phyloP scores from a whole-genome alignment of 2,113 vertebrate genomes.

The Apteryx owenii region DNA sequence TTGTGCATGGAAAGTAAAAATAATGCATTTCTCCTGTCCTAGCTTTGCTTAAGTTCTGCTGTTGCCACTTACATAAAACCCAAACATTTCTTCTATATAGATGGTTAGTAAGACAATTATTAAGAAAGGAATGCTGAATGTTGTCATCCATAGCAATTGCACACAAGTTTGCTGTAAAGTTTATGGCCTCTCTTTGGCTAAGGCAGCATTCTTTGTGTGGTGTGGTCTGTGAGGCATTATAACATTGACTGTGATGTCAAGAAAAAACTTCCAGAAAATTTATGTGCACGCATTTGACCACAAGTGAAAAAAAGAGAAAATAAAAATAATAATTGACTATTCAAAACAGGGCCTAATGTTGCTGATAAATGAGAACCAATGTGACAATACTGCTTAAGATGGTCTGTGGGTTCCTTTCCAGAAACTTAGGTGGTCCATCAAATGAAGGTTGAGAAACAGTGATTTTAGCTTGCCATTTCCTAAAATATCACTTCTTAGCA shows the following conservation, averaged over 20 bases:
- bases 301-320: not conserved
- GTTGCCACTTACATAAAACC: not conserved
- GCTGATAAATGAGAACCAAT: not conserved
- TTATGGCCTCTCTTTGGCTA: not conserved
- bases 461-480: not conserved
- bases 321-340: not conserved
- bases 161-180: not conserved
- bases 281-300: not conserved
- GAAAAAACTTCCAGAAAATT: not conserved
- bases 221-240: not conserved
- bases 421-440: not conserved
- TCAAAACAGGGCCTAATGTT: not conserved
- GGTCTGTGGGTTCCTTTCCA: not conserved
- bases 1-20: not conserved
- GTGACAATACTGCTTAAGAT: not conserved
- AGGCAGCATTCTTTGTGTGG: not conserved
- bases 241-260: not conserved
- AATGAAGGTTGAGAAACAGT: not conserved
- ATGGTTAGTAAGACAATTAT: not conserved
- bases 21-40: not conserved
- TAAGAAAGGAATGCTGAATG: not conserved
- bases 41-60: not conserved
- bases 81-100: not conserved
- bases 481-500: not conserved
- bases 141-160: not conserved